phyloP scores from a whole-genome alignment of 2,797 vertebrate species.

The Alfaro cultratus region DNA sequence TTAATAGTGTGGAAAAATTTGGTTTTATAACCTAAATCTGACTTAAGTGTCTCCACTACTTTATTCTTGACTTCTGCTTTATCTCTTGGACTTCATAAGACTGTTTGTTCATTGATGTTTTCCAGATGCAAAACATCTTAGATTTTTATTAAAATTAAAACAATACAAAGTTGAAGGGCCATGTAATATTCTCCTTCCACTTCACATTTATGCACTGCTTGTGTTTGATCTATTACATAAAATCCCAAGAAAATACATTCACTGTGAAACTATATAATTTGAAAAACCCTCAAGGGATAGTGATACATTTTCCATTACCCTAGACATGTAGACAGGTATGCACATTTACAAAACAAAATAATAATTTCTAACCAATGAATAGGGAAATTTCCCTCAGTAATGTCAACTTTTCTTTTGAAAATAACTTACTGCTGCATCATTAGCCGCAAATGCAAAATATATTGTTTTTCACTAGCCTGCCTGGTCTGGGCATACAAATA shows the following conservation, averaged over 20 bases:
- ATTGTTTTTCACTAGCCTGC: conserved; percentile 15
- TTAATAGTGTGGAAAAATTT: neutral
- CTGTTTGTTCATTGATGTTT: neutral
- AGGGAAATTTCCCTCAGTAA: neutral
- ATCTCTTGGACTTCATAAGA: neutral
- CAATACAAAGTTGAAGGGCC: neutral
- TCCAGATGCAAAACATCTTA: too few species aligned
- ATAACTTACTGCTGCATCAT: conserved; percentile 45
- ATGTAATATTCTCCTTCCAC: neutral
- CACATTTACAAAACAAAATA: neutral
- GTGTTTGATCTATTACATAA: neutral
- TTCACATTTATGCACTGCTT: neutral
- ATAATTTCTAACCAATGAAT: conserved; percentile 11
- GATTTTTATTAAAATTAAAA: neutral
- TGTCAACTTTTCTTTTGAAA: conserved; percentile 15
- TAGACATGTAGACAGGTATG: neutral
- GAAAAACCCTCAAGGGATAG: neutral
- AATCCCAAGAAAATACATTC: neutral
- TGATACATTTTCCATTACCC: neutral
- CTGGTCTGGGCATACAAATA: neutral
- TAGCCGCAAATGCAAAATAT: conserved; percentile 36
- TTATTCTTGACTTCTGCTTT: neutral
- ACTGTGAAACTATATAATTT: neutral
- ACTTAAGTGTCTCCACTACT: neutral
- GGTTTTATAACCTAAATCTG: neutral